Conservation (phyloP, 30 jellyfish, hydroid and myxozoan species). For the Pseudorhiza aurosa region DNA sequence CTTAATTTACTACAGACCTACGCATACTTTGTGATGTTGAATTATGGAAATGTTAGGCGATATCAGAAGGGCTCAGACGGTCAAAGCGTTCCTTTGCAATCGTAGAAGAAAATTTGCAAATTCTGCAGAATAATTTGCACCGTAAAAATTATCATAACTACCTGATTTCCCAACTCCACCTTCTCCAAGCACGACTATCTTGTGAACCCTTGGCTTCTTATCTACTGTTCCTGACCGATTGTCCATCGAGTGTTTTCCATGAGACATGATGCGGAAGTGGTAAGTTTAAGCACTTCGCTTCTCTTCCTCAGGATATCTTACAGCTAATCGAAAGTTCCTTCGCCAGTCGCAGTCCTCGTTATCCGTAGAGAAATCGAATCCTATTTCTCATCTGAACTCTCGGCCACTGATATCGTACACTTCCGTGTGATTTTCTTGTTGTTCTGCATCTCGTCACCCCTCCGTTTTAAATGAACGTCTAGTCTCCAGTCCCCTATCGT, state of each 20-base stretch:
- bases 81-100: too few relatives aligned
- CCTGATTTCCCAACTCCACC: constrained; percentile 95
- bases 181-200: constrained; percentile 83
- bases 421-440: too few relatives aligned
- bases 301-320: neutral
- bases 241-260: neutral
- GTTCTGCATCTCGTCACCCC: too few relatives aligned
- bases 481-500: constrained; percentile 6
- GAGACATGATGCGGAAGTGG: constrained; percentile 28
- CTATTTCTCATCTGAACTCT: neutral
- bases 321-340: neutral
- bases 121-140: too few relatives aligned
- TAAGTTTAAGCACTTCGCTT: neutral
- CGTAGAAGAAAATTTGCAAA: too few relatives aligned
- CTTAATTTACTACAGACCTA: too few relatives aligned
- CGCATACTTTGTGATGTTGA: too few relatives aligned
- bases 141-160: too few relatives aligned
- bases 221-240: constrained; percentile 9
- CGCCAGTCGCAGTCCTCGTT: neutral
- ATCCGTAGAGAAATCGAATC: neutral
- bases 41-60: too few relatives aligned
- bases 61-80: too few relatives aligned
- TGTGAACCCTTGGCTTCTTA: constrained; percentile 64
- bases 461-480: too few relatives aligned
- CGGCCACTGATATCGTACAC: too few relatives aligned